Evolutionary conservation across 2,888 invertebrate species (phyloP), one percentile per base, ranked within the genome.

Genomic region (Cataglyphis cursor): DNA sequence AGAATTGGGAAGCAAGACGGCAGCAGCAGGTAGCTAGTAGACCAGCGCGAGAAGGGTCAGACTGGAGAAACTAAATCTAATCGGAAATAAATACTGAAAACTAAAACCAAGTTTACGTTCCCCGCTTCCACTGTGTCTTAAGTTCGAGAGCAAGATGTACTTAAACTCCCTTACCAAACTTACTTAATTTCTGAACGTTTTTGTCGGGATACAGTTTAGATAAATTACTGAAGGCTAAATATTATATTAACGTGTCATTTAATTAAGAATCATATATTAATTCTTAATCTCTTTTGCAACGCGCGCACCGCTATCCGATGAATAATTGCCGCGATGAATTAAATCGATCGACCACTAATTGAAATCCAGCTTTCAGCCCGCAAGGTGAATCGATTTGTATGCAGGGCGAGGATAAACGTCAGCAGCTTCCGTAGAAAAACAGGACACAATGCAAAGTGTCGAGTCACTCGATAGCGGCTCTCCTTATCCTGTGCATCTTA

Each of bases 81-180:
- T 82, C 83, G 74, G 68, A 51, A 78, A 73, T 74, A 74, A 83
- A 84, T 8, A 51, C 81, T 88, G 80, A 82, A 86, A 87, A 87
- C 89, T 68, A 88, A 70, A 88, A 85, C 76, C 82, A 80, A 85
- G 83, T 88, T 87, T 89, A 85, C 87, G 80, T 81, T 74, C 80
- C 35, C 84, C 84, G 84, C 82, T 83, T 76, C 87, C 80, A 51
- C 80, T 80, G 72, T 65, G 72, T 65, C 70, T 87, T 73, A 72
- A 81, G 74, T 82, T 80, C 75, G 48, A 28, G 81, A 76, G 31
- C 64, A 74, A 57, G 80, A 76, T 87, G 87, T 87, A 87, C 81
- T 89, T 89, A 85, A 88, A 88, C 87, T 89, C 59, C 5, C 1
- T 78, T 18, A 10, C 59, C 38, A 28, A 82, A 82, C 61, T 82